Evolutionary conservation across 2,888 invertebrate genomes (phyloP), one percentile per base, ranked within the genome.

Genomic region (Agrotis ipsilon): DNA sequence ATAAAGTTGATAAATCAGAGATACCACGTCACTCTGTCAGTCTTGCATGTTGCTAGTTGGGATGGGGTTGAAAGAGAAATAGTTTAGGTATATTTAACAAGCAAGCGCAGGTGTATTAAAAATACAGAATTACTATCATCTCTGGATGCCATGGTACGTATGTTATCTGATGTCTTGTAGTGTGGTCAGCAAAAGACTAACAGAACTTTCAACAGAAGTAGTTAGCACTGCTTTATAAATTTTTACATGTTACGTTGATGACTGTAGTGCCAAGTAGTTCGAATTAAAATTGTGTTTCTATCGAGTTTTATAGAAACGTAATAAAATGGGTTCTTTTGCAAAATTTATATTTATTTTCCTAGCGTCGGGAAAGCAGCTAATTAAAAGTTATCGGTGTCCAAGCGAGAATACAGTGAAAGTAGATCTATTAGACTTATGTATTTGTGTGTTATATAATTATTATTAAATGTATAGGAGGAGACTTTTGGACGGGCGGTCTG

Each of bases 401-500:
- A 27, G 24, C 3, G 18, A 27, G 39, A 58, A 13, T 18, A 2
- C 39, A 14, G 54, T 24, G 19, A 27, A 24, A 19, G 24, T 27
- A 39, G 14, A 3, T 19, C 11, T 39, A 32, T 9, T 9, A 32
- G 2, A n/a, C 13, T 1, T 14, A 43, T 7, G 39, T 39, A 46
- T 18, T 2, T 0, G 24, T 24, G 43, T 57, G 24, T 51, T 7
- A 58, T 7, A 2, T 16, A 18, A 18, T 24, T 0, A 6, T 7
- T 0, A 0, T 19, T 46, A 0, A 6, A 21, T 76, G 69, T 54
- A 54, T 94, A 96, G 98, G 97, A 11, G 97, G 96, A 80, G 98
- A 98, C 87, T 98, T 97, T 92, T 98, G 98, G 98, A 97, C 98
- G 18, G 98, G 98, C 45, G 98, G 98, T 0, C 94, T 98, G 70